These are phyloP conservation scores for Conistra vaccinii DNA, from an alignment of 2,888 invertebrate species.

Conservation along the genomic window DNA sequence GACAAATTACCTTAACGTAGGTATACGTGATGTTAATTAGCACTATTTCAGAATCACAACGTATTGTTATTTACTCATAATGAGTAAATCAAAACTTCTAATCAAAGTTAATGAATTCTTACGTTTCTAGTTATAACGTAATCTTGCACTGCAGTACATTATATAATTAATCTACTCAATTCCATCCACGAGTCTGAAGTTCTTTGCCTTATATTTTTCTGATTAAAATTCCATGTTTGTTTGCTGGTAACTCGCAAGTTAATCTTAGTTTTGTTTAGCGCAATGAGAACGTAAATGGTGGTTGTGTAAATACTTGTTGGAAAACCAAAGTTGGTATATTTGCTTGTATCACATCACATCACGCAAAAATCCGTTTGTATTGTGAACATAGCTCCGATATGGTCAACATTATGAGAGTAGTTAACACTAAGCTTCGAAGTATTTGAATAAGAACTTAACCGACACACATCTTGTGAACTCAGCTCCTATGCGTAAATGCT, in stretches of 20 bases:
- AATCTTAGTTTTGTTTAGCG: conserved; percentile 39
- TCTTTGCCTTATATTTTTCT: conserved; percentile 34
- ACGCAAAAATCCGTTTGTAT: conserved; percentile 34
- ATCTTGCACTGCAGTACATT: conserved; percentile 31
- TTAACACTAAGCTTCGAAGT: conserved; percentile 23
- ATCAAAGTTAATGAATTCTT: conserved; percentile 17
- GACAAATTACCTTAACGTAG: background rate
- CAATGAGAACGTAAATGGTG: conserved; percentile 24
- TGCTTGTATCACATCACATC: conserved; percentile 19
- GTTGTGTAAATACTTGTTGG: conserved; percentile 32
- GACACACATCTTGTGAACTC: background rate
- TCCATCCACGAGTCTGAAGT: conserved; percentile 34
- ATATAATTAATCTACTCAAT: conserved; percentile 49
- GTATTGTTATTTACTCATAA: conserved; percentile 8
- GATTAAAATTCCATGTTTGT: conserved; percentile 48
- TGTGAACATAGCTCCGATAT: conserved; percentile 34
- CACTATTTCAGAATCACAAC: background rate
- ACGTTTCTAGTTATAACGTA: conserved; percentile 26
- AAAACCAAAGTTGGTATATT: conserved; percentile 40
- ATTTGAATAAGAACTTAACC: conserved; percentile 32
- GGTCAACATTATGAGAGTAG: conserved; percentile 28
- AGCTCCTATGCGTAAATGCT: background rate
- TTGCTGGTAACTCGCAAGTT: conserved; percentile 18
- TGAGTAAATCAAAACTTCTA: conserved; percentile 25
- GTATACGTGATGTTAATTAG: background rate